phyloP scores from a whole-genome alignment of 2,113 vertebrate species.

The Ailuropoda melanoleuca region DNA sequence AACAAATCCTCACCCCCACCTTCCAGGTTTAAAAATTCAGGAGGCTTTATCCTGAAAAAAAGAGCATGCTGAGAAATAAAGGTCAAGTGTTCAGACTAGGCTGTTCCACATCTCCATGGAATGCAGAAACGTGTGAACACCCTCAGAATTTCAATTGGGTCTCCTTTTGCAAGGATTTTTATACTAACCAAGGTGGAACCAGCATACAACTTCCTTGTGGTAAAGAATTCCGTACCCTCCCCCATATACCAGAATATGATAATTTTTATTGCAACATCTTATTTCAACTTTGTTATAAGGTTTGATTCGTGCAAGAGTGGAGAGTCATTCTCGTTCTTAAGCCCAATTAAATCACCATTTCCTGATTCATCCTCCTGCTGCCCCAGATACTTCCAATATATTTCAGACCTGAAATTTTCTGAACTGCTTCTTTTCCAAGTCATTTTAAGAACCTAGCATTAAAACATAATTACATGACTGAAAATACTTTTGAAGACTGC shows the following conservation, averaged over 20 bases:
- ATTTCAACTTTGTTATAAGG: background rate
- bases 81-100: constrained; percentile 19
- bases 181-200: background rate
- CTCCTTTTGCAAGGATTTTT: constrained; percentile 37
- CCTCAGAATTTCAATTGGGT: constrained; percentile 33
- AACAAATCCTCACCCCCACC: background rate
- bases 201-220: background rate
- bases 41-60: constrained; percentile 5
- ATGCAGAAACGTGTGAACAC: background rate
- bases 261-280: background rate
- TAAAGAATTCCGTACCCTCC: background rate
- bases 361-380: background rate
- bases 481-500: constrained; percentile 62
- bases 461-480: constrained; percentile 58
- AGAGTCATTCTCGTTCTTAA: background rate
- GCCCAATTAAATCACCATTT: constrained; percentile 30
- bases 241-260: background rate
- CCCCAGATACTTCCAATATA: constrained; percentile 36
- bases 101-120: background rate
- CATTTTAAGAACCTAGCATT: constrained; percentile 58
- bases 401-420: constrained; percentile 55
- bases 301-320: constrained; percentile 13
- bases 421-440: constrained; percentile 43
- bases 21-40: constrained; percentile 15
- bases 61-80: constrained; percentile 43